Conservation (phyloP, 2,888 invertebrate genomes). For the Spatulosminthurus flaviceps region DNA sequence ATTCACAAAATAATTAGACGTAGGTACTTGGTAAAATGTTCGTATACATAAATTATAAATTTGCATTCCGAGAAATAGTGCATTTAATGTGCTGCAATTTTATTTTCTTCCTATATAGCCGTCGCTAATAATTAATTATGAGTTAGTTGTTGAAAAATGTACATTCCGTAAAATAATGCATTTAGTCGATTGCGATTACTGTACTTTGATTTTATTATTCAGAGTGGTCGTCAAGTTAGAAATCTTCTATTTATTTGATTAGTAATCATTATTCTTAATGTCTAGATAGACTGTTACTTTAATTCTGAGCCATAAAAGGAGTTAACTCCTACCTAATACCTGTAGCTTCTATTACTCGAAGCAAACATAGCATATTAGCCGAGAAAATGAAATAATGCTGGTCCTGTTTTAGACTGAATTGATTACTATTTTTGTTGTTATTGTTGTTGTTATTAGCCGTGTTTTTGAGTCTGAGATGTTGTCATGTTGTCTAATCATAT, state of each 20-base stretch:
- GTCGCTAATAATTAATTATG: neutral
- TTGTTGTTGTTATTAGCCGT: slow-evolving; percentile 27
- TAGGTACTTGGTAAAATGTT: no score
- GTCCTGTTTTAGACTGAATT: slow-evolving; percentile 46
- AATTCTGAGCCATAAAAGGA: slow-evolving; percentile 5
- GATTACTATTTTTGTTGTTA: slow-evolving; percentile 35
- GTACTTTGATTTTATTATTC: neutral
- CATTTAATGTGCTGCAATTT: no score
- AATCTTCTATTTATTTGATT: slow-evolving; percentile 6
- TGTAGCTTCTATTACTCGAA: slow-evolving; percentile 1
- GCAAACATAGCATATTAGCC: slow-evolving; percentile 1
- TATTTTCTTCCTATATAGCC: neutral
- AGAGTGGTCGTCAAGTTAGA: neutral
- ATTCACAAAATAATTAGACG: neutral
- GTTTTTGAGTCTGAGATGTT: slow-evolving; percentile 19
- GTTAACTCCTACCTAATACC: neutral
- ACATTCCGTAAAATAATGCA: slow-evolving; percentile 3
- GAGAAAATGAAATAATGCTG: slow-evolving; percentile 35
- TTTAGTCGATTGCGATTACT: neutral
- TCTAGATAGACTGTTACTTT: slow-evolving; percentile 3
- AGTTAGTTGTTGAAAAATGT: neutral
- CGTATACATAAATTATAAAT: no score
- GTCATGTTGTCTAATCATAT: slow-evolving; percentile 11
- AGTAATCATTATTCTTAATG: neutral
- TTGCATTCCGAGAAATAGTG: no score